phyloP scores from a whole-genome alignment of 2,797 vertebrate genomes.

The Rhadinocentrus ornatus region DNA sequence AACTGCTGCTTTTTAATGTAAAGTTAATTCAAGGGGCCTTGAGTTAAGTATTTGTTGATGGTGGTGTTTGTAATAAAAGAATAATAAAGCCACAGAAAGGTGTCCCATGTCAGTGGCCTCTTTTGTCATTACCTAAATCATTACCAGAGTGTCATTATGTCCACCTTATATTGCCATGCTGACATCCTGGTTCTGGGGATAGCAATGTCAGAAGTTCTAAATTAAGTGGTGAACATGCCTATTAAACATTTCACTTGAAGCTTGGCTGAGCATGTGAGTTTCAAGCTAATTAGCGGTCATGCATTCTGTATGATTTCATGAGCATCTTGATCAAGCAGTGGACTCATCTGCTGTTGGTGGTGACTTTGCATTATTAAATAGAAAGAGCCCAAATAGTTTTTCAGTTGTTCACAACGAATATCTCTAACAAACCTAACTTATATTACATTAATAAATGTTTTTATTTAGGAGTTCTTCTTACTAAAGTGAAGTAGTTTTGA shows the following conservation, averaged over 20 bases:
- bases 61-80: slow-evolving; percentile 87
- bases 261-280: not conserved
- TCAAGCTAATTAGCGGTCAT: slow-evolving; percentile 9
- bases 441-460: too few relatives aligned
- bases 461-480: too few relatives aligned
- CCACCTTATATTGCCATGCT: not conserved
- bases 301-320: not conserved
- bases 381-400: not conserved
- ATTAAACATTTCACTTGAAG: not conserved
- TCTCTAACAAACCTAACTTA: too few relatives aligned
- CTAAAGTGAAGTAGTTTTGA: too few relatives aligned
- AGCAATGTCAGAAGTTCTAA: not conserved
- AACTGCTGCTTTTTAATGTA: slow-evolving; percentile 67
- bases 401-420: too few relatives aligned
- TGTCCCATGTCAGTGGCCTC: not conserved
- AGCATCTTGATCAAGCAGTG: not conserved
- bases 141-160: not conserved
- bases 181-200: not conserved
- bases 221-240: not conserved
- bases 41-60: slow-evolving; percentile 86
- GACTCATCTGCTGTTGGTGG: accelerated
- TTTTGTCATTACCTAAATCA: not conserved
- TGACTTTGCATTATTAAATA: not conserved
- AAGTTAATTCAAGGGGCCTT: slow-evolving; percentile 67
- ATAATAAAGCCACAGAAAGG: slow-evolving; percentile 70